Conservation (phyloP, 1,140 invertebrate genomes). For the Hetaerina americana region DNA sequence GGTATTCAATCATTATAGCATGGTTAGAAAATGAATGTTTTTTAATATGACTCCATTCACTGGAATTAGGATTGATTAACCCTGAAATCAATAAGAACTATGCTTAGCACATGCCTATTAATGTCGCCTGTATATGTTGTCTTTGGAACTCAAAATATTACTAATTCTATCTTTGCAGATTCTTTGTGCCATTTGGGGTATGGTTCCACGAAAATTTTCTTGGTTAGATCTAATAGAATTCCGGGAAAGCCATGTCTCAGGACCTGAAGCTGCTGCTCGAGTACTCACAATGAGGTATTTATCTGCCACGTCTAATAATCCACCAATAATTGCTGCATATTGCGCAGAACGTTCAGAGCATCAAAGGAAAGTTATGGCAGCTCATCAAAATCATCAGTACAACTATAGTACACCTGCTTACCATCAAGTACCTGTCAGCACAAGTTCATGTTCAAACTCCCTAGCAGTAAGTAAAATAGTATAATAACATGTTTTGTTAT, state of each 20-base stretch:
- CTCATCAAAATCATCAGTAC: background rate
- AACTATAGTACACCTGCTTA: background rate
- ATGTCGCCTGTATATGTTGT: too few relatives aligned
- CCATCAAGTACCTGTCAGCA: background rate
- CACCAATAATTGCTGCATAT: slow-evolving; percentile 10
- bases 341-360: slow-evolving; percentile 7
- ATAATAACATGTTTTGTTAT: too few relatives aligned
- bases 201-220: slow-evolving; percentile 18
- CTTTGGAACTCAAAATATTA: too few relatives aligned
- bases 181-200: background rate
- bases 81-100: too few relatives aligned
- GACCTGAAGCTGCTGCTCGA: slow-evolving; percentile 36
- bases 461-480: background rate
- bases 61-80: too few relatives aligned
- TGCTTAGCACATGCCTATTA: too few relatives aligned
- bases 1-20: too few relatives aligned
- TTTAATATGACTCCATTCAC: too few relatives aligned
- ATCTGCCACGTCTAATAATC: slow-evolving; percentile 8
- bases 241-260: slow-evolving; percentile 46
- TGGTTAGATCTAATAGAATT: slow-evolving; percentile 54
- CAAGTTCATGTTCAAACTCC: background rate
- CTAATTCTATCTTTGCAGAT: background rate
- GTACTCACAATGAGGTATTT: slow-evolving; percentile 31
- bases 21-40: too few relatives aligned
- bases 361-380: background rate